Conservation (phyloP, 2,797 vertebrate species). For the Philypnodon macrostomus region DNA sequence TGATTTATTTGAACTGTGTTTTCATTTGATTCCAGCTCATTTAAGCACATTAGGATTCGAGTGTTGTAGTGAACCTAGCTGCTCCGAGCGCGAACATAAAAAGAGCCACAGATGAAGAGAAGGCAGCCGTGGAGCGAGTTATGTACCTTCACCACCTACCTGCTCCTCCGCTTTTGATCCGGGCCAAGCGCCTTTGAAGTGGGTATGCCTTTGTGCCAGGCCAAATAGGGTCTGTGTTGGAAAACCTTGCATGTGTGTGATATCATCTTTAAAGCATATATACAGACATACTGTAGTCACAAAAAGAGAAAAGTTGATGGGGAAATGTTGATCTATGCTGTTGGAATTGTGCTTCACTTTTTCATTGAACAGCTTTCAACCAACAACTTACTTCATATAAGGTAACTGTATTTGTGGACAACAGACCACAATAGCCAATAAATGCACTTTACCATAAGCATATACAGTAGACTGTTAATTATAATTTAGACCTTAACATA, state of each 20-base stretch:
- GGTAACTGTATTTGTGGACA: too few species aligned
- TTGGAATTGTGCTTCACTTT: constrained; percentile 28
- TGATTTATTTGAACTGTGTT: constrained; percentile 54
- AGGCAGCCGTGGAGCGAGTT: constrained; percentile 47
- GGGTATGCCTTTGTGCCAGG: constrained; percentile 63
- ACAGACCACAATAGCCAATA: too few species aligned
- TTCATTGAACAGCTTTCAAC: constrained; percentile 17
- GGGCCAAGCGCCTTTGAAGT: constrained; percentile 67
- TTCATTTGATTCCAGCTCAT: constrained; percentile 69
- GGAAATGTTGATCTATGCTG: constrained; percentile 39
- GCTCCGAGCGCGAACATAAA: constrained; percentile 69
- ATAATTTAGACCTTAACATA: too few species aligned
- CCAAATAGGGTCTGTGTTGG: constrained; percentile 57
- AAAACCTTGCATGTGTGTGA: constrained; percentile 46
- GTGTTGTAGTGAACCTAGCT: constrained; percentile 59
- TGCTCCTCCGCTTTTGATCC: constrained; percentile 69
- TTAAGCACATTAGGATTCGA: constrained; percentile 68
- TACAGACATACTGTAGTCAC: constrained; percentile 4
- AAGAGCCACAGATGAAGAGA: constrained; percentile 70
- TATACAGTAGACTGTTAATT: too few species aligned
- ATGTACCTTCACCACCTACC: constrained; percentile 65
- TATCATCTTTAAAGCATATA: constrained; percentile 49
- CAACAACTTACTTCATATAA: too few species aligned
- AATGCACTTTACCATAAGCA: too few species aligned
- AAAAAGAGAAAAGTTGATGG: constrained; percentile 20